Evolutionary conservation across 1,140 invertebrate species (phyloP), one percentile per base, ranked within the genome.

Genomic region (Dendrolimus kikuchii): DNA sequence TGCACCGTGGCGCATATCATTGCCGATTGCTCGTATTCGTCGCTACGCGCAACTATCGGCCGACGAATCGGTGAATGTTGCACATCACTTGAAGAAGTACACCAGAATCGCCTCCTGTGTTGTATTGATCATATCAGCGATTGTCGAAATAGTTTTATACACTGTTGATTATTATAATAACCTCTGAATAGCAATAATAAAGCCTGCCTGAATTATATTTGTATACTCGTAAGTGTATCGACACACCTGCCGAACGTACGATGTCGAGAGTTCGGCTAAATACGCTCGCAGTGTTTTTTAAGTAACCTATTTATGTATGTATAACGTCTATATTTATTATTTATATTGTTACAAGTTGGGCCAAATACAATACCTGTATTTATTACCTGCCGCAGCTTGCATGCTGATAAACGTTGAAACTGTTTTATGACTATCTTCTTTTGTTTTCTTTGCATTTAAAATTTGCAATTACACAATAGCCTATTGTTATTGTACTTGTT

Each of bases 71-170:
- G 5, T 38, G 36, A 51, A 55, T 8, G 37, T 55, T n/a, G 44
- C 44, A 5, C 42, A 43, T 5, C 62, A 60, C 38, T 48, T 81
- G 5, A 77, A 78, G 41, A 53, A 52, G 2, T 81, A 80, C 50
- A 77, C 67, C 51, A 64, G 79, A 3, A 56, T 75, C 8, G 46
- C 68, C 2, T 49, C 79, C 0, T 72, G 68, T 6, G 46, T 69
- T 0, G 68, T 79, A 0, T 51, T 82, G 0, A 68, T 66, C 0
- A 2, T 77, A 5, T 71, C 74, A 0, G 74, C 77, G 0, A 8
- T 71, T 10, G 48, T 76, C 4, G 79, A 82, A 42, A 68, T 82
- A 5, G 54, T 74, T 7, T 56, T 78, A 4, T 80, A 75, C 54
- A 36, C 80, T 2, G 38, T 77, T 6, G 78, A 81, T 49, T 51